A percentile compares a stretch with the other conserved stretches of the same genome.
Conservation (phyloP, 2,888 invertebrate genomes). For the Amblyjoppa fuscipennis region DNA sequence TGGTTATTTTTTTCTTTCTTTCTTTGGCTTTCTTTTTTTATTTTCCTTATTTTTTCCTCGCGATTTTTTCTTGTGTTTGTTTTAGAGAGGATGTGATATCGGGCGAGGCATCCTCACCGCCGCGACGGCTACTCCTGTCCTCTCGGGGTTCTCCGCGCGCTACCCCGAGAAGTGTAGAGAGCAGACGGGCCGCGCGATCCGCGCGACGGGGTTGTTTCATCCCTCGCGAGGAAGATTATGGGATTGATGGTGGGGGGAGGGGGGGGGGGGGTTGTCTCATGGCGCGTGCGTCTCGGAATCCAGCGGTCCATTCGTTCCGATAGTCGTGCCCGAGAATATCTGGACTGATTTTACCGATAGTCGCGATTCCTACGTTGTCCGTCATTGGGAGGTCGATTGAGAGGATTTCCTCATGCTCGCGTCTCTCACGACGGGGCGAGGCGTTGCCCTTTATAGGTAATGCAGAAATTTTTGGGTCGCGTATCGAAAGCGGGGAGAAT, state of each 20-base stretch:
- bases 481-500: neutral
- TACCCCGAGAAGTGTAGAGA: slow-evolving; percentile 53
- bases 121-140: slow-evolving; percentile 71
- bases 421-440: neutral
- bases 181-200: slow-evolving; percentile 58
- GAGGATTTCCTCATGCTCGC: neutral
- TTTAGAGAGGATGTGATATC: slow-evolving; percentile 60
- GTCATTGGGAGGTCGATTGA: slow-evolving; percentile 7
- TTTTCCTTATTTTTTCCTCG: neutral
- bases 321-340: neutral
- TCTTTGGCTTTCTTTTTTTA: slow-evolving; percentile 15
- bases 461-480: neutral
- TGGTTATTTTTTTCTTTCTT: neutral
- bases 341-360: neutral
- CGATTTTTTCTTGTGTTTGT: neutral
- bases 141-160: slow-evolving; percentile 63
- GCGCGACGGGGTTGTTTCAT: slow-evolving; percentile 61
- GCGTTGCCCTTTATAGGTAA: slow-evolving; percentile 14
- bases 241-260: slow-evolving; percentile 20
- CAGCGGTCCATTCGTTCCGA: slow-evolving; percentile 51
- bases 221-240: slow-evolving; percentile 37
- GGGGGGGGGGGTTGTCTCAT: slow-evolving; percentile 19
- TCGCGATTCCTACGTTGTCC: slow-evolving; percentile 25
- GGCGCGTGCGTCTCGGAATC: slow-evolving; percentile 60
- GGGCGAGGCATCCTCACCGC: slow-evolving; percentile 74